These are phyloP conservation scores for Epinephelus cyanopodus DNA, from an alignment of 2,113 vertebrate genomes.

Conservation along the genomic window DNA sequence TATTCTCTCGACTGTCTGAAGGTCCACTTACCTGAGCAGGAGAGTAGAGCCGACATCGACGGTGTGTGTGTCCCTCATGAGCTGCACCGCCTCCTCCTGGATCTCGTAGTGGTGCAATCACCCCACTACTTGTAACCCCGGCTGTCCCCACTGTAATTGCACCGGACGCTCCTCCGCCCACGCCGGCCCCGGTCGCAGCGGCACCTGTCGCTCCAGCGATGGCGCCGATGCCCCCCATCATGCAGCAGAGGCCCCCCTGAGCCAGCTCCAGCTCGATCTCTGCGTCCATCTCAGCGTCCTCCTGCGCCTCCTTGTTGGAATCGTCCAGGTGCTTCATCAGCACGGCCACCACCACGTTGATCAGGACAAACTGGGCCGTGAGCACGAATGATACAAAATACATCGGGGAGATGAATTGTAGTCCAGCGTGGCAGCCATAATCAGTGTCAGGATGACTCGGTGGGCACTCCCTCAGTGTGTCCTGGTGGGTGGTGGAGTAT, in stretches of 20 bases:
- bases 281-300: slow-evolving; percentile 97
- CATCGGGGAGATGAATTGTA: slow-evolving; percentile 92
- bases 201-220: slow-evolving; percentile 62
- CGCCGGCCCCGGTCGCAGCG: slow-evolving; percentile 6
- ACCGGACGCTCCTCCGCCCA: slow-evolving; percentile 19
- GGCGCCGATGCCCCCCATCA: slow-evolving; percentile 81
- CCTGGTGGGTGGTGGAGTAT: slow-evolving; percentile 81
- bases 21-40: slow-evolving; percentile 90
- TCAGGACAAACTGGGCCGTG: slow-evolving; percentile 98
- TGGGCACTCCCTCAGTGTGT: slow-evolving; percentile 95
- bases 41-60: slow-evolving; percentile 89
- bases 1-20: background rate
- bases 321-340: slow-evolving; percentile 99
- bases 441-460: slow-evolving; percentile 78
- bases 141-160: slow-evolving; percentile 32
- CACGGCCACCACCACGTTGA: slow-evolving; percentile 99
- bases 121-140: slow-evolving; percentile 29
- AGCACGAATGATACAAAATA: slow-evolving; percentile 99
- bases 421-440: slow-evolving; percentile 92
- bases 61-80: slow-evolving; percentile 66
- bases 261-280: slow-evolving; percentile 96
- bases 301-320: slow-evolving; percentile 98
- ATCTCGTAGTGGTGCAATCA: slow-evolving; percentile 27
- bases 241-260: slow-evolving; percentile 87
- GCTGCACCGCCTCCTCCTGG: slow-evolving; percentile 16